Base-by-base conservation (phyloP, 2,113 vertebrate species). In the Melierax canorus region DNA sequence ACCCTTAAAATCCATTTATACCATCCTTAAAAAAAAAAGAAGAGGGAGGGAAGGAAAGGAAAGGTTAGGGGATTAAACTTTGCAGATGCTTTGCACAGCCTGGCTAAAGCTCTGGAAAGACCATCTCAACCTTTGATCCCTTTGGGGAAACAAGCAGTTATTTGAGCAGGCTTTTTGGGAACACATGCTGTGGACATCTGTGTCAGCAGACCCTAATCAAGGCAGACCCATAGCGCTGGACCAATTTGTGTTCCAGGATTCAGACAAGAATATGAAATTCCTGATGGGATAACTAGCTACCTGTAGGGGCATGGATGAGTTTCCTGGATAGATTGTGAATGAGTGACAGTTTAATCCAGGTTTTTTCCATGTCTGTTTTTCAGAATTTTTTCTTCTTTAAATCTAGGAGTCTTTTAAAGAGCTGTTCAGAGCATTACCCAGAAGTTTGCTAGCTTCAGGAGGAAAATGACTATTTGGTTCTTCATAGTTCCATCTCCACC, bases 331-430 rank as follows among this genome's bases (percentile, higher is more conserved):
- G 97, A 88, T 45, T 94, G 93, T 72, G 96, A 96, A 97, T 97
- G 97, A 98, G 94, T 97, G 97, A 97, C 97, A 98, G 97, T 92
- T 97, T 97, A 97, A 97, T 97, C 97, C 96, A 63, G 75, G 80
- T 90, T 97, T 94, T 91, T 88, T 85, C 87, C 90, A 72, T 53
- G 87, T 81, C 74, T 82, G 58, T 32, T 63, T 82, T 74, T 50
- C 24, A 38, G 41, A 16, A 9, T 7, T 4, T 56, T 45, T 73
- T 50, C 32, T 46, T 60, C 69, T 84, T 64, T 84, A 94, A 76
- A 86, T 80, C 63, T 71, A 43, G 43, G 39, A 73, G 76, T 41
- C 88, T 90, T 92, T 94, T 68, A 92, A 86, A 92, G 92, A 8
- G 12, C 75, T 45, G 41, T 38, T 71, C 80, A 91, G 64, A 68